Conservation (phyloP, 2,797 vertebrate species). For the Podarcis lilfordi region DNA sequence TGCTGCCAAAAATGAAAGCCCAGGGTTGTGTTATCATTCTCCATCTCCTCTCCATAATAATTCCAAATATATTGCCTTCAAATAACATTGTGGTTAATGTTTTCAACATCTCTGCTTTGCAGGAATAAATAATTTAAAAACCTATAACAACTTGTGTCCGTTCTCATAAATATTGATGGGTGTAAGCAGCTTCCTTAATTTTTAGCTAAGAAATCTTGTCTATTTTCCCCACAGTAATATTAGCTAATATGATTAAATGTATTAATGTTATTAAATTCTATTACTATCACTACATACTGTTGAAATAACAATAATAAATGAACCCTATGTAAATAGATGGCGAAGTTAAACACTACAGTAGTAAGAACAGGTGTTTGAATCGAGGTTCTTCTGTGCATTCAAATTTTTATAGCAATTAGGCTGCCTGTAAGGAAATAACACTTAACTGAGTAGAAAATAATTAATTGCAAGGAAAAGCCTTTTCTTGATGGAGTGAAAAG, state of each 20-base stretch:
- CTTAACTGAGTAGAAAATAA: constrained; percentile 15
- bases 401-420: background rate
- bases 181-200: background rate
- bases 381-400: background rate
- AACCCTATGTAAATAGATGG: background rate
- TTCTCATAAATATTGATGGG: background rate
- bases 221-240: background rate
- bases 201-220: background rate
- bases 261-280: background rate
- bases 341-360: constrained; percentile 5
- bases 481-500: constrained; percentile 3
- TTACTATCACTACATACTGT: background rate
- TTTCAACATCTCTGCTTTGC: background rate
- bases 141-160: background rate
- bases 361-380: background rate
- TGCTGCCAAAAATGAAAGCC: background rate
- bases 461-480: background rate
- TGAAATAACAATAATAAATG: background rate
- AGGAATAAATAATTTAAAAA: background rate
- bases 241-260: background rate
- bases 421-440: background rate
- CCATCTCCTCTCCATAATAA: background rate
- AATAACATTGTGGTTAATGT: background rate
- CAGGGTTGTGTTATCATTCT: background rate
- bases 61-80: background rate